Base-by-base conservation (phyloP, 2,797 vertebrate species). In the Denticeps clupeoides region DNA sequence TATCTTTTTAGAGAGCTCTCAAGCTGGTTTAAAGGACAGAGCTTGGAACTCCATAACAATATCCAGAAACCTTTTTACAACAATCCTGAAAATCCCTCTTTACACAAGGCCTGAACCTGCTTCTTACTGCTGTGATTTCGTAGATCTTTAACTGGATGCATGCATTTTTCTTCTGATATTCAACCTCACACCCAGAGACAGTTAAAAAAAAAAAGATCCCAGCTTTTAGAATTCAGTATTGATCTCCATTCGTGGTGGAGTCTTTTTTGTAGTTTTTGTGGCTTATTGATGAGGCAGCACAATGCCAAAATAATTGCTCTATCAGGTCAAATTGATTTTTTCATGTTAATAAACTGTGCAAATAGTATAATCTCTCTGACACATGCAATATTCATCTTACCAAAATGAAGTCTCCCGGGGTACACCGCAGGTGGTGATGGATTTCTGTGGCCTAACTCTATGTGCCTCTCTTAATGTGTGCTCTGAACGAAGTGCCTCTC, bases 171-270 rank as follows among this genome's bases (percentile, higher is more conserved):
- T n/a, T n/a, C n/a, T n/a, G n/a, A n/a, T n/a, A n/a, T n/a, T n/a
- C n/a, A n/a, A n/a, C n/a, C n/a, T n/a, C n/a, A n/a, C n/a, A n/a
- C n/a, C n/a, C n/a, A n/a, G n/a, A n/a, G n/a, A n/a, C n/a, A n/a
- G n/a, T n/a, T n/a, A n/a, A n/a, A n/a, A n/a, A n/a, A n/a, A n/a
- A n/a, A n/a, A n/a, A n/a, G n/a, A n/a, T 41, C 11, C 10, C 32
- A 37, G 13, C 13, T 27, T 47, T 35, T 53, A 53, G 32, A 57
- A 59, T 56, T 41, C 40, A 8, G 12, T 63, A 59, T 59, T 59
- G 61, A 56, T 56, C 41, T 25, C 13, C 19, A 32, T 47, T 51
- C 26, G 45, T 22, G 32, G 51, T 31, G 32, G 21, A 49, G 24
- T 46, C 40, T 15, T 41, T 56, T 41, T 16, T 31, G 22, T 45